Base-by-base conservation (phyloP, 2,888 invertebrate genomes). In the Digitonthophagus gazella region DNA sequence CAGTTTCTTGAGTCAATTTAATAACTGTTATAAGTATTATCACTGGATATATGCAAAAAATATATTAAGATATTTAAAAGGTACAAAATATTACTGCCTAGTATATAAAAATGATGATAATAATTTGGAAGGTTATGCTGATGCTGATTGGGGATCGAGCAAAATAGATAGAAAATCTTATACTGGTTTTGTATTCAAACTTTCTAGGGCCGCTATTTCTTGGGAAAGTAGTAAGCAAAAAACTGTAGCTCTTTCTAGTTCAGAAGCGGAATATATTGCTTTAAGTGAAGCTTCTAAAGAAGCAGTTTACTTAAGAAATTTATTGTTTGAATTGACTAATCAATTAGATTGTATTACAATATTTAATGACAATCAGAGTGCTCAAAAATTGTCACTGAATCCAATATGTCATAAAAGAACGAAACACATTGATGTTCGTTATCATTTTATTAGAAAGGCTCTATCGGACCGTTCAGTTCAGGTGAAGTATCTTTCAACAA, bases 91-190 rank as follows among this genome's bases (percentile, higher is more conserved):
- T 66, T 65, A 65, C 22, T 44, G 66, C 20, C 68, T 68, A 64
- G 66, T 54, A 18, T 72, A 69, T 71, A 58, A 44, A 20, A 73
- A 67, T 54, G 54, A 44, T 54, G 64, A 66, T 66, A 54, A 14
- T 55, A 64, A 69, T 58, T 55, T 73, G 14, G 54, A 64, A 65
- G 71, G 73, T 67, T 72, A 64, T 69, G 73, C 66, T 16, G 72
- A 72, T 67, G 72, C 70, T 20, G 71, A 74, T 66, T 74, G 71
- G 73, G 73, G 69, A 64, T 67, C 65, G 44, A 56, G 71, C 64
- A 56, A 44, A 15, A 67, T 18, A 20, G 72, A 74, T 16, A 80
- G 83, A 79, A 83, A 80, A 77, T 84, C 83, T 3, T 78, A 76
- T 69, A 76, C 77, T 16, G 78, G 78, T 0, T 78, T 67, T 71